Evolutionary conservation across 2,888 invertebrate species (phyloP).

Genomic region (Sisyra terminalis): DNA sequence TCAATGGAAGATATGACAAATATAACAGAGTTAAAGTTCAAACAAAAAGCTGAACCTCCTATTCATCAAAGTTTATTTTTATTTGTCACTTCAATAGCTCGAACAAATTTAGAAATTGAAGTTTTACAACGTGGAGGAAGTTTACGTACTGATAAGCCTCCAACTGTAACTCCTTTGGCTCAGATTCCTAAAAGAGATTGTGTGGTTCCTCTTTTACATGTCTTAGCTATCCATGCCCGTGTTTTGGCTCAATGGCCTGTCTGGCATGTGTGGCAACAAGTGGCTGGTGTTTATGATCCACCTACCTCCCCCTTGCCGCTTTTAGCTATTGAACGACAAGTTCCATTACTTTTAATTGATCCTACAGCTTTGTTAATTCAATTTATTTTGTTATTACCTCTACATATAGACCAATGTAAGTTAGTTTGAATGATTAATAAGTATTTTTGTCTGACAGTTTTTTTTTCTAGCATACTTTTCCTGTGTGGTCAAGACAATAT

Average conservation of each 20-base stretch:
- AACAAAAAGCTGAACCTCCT: conserved; percentile 46
- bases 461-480: conserved; percentile 67
- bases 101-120: conserved; percentile 88
- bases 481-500: conserved; percentile 71
- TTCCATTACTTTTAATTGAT: conserved; percentile 78
- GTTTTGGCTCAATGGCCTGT: conserved; percentile 46
- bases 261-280: conserved; percentile 38
- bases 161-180: conserved; percentile 28
- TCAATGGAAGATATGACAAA: conserved; percentile 91
- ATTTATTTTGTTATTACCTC: conserved; percentile 68
- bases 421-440: no score
- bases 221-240: conserved; percentile 72
- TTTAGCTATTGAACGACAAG: conserved; percentile 34
- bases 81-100: conserved; percentile 75
- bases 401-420: conserved; percentile 74
- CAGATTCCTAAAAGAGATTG: conserved; percentile 65
- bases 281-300: conserved; percentile 27
- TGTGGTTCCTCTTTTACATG: conserved; percentile 76
- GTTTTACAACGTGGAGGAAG: conserved; percentile 77
- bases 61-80: conserved; percentile 64
- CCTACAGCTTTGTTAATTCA: conserved; percentile 75
- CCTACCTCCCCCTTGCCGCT: conserved; percentile 20
- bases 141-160: conserved; percentile 29
- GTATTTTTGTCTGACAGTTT: no score
- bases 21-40: conserved; percentile 66